Evolutionary conservation across 23 tunicate genomes (phyloP).

Genomic region (Styela plicata): DNA sequence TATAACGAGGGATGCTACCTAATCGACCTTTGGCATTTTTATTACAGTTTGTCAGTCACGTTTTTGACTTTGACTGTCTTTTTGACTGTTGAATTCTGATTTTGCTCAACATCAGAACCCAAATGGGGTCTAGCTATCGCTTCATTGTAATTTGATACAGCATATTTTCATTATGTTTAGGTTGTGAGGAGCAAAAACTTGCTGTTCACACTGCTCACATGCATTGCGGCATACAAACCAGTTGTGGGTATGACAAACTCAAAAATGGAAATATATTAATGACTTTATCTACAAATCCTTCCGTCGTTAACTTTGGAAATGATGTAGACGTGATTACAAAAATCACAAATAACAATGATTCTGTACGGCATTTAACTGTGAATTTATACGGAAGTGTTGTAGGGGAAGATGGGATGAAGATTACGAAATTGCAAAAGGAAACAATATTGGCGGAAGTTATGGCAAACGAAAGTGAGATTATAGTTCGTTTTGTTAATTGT

Average conservation of each 20-base stretch:
- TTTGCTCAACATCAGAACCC: too few relatives aligned
- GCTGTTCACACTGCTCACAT: constrained; percentile 22
- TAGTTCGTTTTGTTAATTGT: too few relatives aligned
- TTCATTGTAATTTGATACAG: too few relatives aligned
- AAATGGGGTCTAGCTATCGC: too few relatives aligned
- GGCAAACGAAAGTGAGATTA: constrained; percentile 26
- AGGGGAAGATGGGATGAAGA: constrained; percentile 12
- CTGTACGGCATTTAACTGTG: constrained; percentile 7
- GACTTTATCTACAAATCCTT: constrained; percentile 23
- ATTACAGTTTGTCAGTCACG: too few relatives aligned
- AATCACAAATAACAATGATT: neutral
- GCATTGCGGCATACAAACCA: constrained; percentile 12
- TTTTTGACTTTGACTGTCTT: too few relatives aligned
- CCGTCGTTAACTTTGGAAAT: constrained; percentile 10
- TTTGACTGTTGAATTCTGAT: too few relatives aligned
- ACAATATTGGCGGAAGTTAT: constrained; percentile 30
- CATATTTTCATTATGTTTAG: constrained; percentile 8
- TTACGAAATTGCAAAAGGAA: constrained; percentile 8
- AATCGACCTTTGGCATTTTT: too few relatives aligned
- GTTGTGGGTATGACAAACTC: neutral
- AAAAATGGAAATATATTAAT: neutral
- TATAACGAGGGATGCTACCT: too few relatives aligned
- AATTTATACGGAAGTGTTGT: neutral
- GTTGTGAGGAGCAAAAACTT: constrained; percentile 23
- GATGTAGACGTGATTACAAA: constrained; percentile 13